These are phyloP conservation scores for Echinops telfairi DNA, from an alignment of 2,113 vertebrate genomes.

Conservation along the genomic window DNA sequence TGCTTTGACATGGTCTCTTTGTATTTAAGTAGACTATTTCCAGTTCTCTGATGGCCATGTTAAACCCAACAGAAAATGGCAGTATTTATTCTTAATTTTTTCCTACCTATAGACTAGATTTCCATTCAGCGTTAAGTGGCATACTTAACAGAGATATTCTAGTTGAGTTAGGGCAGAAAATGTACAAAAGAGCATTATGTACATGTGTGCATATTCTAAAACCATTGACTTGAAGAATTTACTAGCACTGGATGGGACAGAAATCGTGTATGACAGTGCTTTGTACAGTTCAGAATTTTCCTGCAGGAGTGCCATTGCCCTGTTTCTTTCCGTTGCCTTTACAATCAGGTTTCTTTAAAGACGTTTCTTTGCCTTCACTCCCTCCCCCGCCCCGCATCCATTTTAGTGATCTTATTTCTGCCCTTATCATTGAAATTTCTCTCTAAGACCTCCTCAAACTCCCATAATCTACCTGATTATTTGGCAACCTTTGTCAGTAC, in stretches of 20 bases:
- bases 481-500: no score
- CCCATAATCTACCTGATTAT: no score
- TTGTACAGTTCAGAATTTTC: neutral
- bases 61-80: neutral
- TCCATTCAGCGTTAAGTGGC: neutral
- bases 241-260: neutral
- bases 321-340: neutral
- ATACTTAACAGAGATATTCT: neutral
- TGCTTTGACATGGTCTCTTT: neutral
- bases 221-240: neutral
- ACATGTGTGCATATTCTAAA: neutral
- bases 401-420: neutral
- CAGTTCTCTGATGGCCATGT: rapidly evolving
- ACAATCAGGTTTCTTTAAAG: no score
- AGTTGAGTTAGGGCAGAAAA: neutral
- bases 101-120: neutral
- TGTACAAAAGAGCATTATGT: neutral
- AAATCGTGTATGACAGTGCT: neutral
- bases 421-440: neutral
- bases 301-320: neutral
- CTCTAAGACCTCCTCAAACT: neutral
- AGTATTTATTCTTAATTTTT: neutral
- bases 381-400: neutral
- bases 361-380: neutral
- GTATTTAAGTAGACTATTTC: rapidly evolving